Base-by-base conservation (phyloP, 1,140 invertebrate species). In the Temnothorax curvispinosus region DNA sequence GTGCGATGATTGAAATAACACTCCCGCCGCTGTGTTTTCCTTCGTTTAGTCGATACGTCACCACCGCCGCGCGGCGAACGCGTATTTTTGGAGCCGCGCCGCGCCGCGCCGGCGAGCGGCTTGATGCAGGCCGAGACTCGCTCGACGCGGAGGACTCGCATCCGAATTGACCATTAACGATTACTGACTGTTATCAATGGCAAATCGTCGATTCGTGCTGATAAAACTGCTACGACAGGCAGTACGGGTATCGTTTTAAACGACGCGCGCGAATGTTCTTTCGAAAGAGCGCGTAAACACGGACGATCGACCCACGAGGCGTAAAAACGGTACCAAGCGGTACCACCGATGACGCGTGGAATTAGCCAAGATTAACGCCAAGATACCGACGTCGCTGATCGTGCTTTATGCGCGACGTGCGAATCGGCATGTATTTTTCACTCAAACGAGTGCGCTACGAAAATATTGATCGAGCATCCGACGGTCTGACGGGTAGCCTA, bases 1-100 rank as follows among this genome's bases (percentile, higher is more conserved):
- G 76, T 87, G 84, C 88, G 81, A 89, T 88, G 92, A 92, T 93
- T 92, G 92, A 93, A 93, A 91, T 91, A 92, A 92, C 92, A 92
- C 76, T 85, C 80, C 85, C 81, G 58, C 92, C 84, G 77, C 88
- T 88, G 85, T 92, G 88, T 91, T 92, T 92, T 89, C 88, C 76
- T 88, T 87, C 88, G 90, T 91, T 92, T 90, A 80, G 86, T 74
- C 85, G 88, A 91, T 90, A 90, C 84, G 88, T 84, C 84, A 91
- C 76, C 75, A 80, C 80, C 67, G 54, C 54, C 6, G 41, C 6
- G 41, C 87, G 60, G 72, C 64, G 54, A 13, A 74, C 41, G 87
- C 71, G 75, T 92, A 92, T 92, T 92, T 92, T 91, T 92, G 80
- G 80, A 92, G 88, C 72, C 60, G 27, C 27, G 27, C 27, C 27